These are phyloP conservation scores for Hippopotamus amphibius DNA, from an alignment of 2,113 vertebrate genomes.

Conservation along the genomic window DNA sequence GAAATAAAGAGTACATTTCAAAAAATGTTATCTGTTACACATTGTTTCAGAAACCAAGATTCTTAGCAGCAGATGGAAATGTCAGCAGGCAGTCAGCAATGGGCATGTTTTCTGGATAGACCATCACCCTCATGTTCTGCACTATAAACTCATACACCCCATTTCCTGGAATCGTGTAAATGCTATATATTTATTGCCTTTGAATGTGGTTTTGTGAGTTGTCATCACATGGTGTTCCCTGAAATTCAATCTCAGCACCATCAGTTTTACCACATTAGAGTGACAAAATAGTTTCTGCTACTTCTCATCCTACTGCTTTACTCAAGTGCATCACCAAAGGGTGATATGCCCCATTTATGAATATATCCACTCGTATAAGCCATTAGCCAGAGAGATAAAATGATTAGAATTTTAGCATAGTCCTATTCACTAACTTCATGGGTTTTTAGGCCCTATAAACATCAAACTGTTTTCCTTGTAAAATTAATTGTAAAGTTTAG, in stretches of 20 bases:
- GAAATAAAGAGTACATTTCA: background rate
- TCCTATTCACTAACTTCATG: background rate
- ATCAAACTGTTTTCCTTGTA: background rate
- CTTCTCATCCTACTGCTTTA: background rate
- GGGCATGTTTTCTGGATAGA: background rate
- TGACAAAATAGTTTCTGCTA: background rate
- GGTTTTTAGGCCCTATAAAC: slow-evolving; percentile 42
- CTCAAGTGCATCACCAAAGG: background rate
- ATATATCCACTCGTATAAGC: background rate
- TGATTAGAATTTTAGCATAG: background rate
- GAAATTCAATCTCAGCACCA: background rate
- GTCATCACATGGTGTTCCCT: background rate
- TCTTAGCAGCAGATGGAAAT: background rate
- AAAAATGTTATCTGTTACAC: background rate
- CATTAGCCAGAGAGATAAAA: background rate
- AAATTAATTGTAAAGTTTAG: background rate
- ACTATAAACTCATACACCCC: background rate
- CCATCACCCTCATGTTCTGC: background rate
- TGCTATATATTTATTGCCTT: background rate
- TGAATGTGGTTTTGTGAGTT: background rate
- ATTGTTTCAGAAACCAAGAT: background rate
- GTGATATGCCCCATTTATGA: background rate
- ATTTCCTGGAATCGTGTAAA: slow-evolving; percentile 9
- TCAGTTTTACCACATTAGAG: slow-evolving; percentile 28
- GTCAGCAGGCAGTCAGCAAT: background rate